These are phyloP conservation scores for Cecropterus lyciades DNA, from an alignment of 1,140 invertebrate species.

Conservation along the genomic window DNA sequence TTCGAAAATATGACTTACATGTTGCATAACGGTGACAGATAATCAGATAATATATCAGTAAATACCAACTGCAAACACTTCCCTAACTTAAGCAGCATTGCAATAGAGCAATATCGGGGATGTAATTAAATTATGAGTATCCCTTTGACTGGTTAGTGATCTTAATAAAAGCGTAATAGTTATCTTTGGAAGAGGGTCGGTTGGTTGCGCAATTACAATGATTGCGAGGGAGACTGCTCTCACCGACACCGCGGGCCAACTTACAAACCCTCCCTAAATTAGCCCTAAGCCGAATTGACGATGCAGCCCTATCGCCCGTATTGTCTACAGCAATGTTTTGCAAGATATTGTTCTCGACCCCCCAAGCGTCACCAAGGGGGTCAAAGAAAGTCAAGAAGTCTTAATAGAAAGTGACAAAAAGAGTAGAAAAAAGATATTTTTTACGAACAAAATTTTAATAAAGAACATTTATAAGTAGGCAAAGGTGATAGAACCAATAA, in stretches of 20 bases:
- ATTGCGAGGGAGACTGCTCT: conserved; percentile 51
- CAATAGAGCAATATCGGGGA: conserved; percentile 37
- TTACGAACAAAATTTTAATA: too few species aligned
- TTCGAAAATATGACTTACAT: too few species aligned
- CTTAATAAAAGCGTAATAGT: conserved; percentile 80
- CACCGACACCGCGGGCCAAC: conserved; percentile 34
- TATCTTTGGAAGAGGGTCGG: conserved; percentile 68
- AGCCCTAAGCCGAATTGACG: conserved; percentile 21
- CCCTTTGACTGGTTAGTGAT: conserved; percentile 69
- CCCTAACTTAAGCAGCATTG: conserved; percentile 18
- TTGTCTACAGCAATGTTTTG: too few species aligned
- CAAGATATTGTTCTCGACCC: too few species aligned
- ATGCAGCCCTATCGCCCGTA: conserved; percentile 24
- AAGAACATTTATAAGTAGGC: too few species aligned
- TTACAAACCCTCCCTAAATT: conserved; percentile 30
- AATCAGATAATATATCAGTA: too few species aligned
- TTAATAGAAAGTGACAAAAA: too few species aligned
- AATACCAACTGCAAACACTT: neutral
- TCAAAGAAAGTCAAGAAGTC: too few species aligned
- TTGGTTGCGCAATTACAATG: conserved; percentile 69
- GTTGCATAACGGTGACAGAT: too few species aligned
- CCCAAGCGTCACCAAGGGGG: too few species aligned
- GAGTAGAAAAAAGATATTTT: too few species aligned
- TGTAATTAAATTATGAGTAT: conserved; percentile 78
- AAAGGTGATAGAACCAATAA: too few species aligned